These are phyloP conservation scores for Hirtodrosophila alboralis DNA, from an alignment of 2,888 invertebrate genomes.

Conservation along the genomic window DNA sequence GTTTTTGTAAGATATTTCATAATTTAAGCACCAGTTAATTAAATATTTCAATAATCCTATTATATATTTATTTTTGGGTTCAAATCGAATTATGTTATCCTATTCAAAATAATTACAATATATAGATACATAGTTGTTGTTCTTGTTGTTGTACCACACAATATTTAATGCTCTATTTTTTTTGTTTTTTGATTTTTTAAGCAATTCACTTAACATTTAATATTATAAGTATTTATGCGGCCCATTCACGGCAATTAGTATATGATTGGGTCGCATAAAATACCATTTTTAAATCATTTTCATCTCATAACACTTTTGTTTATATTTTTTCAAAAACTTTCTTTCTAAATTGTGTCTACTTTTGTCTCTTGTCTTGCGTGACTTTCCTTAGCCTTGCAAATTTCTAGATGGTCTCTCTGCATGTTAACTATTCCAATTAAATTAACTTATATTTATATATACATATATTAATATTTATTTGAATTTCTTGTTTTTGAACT, in stretches of 20 bases:
- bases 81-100: constrained; percentile 50
- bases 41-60: constrained; percentile 41
- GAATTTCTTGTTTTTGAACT: constrained; percentile 11
- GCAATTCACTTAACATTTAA: constrained; percentile 7
- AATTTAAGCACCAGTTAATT: constrained; percentile 69
- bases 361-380: constrained; percentile 68
- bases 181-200: constrained; percentile 13
- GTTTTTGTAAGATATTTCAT: constrained; percentile 60
- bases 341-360: constrained; percentile 22
- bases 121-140: constrained; percentile 79
- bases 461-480: constrained; percentile 29
- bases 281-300: constrained; percentile 1
- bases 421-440: constrained; percentile 45
- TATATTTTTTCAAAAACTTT: constrained; percentile 32
- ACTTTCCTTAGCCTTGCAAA: constrained; percentile 64
- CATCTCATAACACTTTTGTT: constrained; percentile 4
- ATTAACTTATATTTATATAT: constrained; percentile 27
- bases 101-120: constrained; percentile 64
- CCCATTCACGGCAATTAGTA: too few relatives aligned
- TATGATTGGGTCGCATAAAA: background rate
- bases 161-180: constrained; percentile 13
- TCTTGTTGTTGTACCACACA: constrained; percentile 80
- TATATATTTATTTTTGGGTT: constrained; percentile 36
- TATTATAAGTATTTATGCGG: too few relatives aligned
- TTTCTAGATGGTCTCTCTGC: constrained; percentile 69